Percentiles rank a stretch among this genome's conserved stretches.
phyloP scores from a whole-genome alignment of 2,888 invertebrate species.

The Polydrusus tereticollis region DNA sequence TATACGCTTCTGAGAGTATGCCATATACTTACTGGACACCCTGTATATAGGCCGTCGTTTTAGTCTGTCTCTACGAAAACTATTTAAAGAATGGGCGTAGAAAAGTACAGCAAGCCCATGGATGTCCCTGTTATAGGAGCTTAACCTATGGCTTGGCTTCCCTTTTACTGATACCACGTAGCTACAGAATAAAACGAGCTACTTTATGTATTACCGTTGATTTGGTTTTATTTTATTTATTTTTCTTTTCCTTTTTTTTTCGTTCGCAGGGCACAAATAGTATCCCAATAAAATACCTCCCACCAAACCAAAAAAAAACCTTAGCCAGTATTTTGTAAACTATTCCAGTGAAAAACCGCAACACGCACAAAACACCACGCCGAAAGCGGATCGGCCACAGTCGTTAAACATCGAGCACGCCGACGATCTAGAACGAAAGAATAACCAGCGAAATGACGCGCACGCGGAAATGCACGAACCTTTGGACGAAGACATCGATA shows the following conservation, averaged over 20 bases:
- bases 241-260: conserved; percentile 56
- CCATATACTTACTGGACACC: no score
- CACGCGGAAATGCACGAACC: conserved; percentile 22
- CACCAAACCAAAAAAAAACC: conserved; percentile 14
- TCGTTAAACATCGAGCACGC: conserved; percentile 40
- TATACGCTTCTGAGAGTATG: no score
- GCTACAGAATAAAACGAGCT: neutral
- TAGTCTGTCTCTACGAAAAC: no score
- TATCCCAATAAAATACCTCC: conserved; percentile 61
- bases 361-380: conserved; percentile 23
- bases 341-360: conserved; percentile 40
- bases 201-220: neutral
- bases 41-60: no score
- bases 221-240: conserved; percentile 51
- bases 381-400: conserved; percentile 45
- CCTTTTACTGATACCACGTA: no score
- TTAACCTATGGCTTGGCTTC: no score
- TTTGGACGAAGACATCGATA: conserved; percentile 26
- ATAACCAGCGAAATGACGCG: neutral
- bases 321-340: conserved; percentile 43
- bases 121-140: no score
- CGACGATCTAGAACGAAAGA: conserved; percentile 27
- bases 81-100: no score
- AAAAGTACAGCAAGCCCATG: no score
- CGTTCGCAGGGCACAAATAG: conserved; percentile 63